Evolutionary conservation across 2,113 vertebrate genomes (phyloP).

Genomic region (Progne subis): DNA sequence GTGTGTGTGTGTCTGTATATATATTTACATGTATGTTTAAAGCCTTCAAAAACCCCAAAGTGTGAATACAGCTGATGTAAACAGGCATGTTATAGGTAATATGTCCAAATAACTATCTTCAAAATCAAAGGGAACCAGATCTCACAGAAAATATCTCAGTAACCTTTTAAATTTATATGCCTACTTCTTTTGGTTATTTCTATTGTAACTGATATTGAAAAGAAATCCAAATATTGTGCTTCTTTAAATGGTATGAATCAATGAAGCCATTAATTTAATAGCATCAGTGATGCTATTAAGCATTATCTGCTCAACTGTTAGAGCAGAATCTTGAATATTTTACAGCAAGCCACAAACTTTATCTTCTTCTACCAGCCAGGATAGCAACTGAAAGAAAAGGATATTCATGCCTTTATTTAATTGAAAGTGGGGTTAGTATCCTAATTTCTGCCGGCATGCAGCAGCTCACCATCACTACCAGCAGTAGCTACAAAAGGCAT

Average conservation of each 20-base stretch:
- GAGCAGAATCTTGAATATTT: neutral
- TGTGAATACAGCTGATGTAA: neutral
- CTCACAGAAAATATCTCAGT: neutral
- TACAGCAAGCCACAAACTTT: neutral
- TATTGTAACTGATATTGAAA: neutral
- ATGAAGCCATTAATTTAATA: neutral
- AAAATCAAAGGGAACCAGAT: neutral
- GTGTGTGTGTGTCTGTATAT: neutral
- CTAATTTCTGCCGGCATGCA: neutral
- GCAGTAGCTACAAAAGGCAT: neutral
- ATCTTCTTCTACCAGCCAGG: neutral
- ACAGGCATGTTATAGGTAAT: neutral
- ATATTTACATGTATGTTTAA: neutral
- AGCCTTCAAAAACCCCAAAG: neutral
- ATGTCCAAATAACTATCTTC: neutral
- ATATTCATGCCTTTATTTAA: neutral
- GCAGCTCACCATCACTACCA: neutral
- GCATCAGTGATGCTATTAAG: neutral
- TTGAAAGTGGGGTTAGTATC: neutral
- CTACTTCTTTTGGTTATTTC: neutral
- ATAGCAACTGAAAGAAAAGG: neutral
- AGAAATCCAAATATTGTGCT: neutral
- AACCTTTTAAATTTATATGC: neutral
- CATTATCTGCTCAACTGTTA: neutral
- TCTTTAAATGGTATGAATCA: neutral